Conservation (phyloP, 2,113 vertebrate genomes). For the Ahaetulla prasina region DNA sequence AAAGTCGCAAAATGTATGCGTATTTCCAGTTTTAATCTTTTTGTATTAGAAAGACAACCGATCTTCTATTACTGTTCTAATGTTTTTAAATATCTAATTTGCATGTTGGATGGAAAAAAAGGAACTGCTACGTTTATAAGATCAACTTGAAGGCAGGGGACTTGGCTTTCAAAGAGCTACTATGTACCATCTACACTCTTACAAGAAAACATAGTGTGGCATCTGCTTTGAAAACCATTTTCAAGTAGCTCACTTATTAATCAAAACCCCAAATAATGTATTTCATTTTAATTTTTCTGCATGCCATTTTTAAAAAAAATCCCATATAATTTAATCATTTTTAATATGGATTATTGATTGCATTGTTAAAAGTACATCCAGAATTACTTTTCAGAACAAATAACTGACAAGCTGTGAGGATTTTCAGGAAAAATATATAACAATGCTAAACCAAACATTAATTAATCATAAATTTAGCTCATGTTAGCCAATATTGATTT, state of each 20-base stretch:
- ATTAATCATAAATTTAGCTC: neutral
- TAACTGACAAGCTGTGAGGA: constrained; percentile 8
- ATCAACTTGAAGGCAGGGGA: neutral
- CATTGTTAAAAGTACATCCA: neutral
- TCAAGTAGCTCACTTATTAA: neutral
- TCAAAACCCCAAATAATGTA: neutral
- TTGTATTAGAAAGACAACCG: constrained; percentile 10
- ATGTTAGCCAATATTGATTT: neutral
- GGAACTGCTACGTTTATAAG: neutral
- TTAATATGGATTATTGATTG: neutral
- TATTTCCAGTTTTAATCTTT: constrained; percentile 32
- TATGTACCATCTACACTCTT: neutral
- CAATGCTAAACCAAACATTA: neutral
- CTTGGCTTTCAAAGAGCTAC: neutral
- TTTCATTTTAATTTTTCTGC: neutral
- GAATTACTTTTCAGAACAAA: constrained; percentile 5
- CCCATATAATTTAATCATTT: neutral
- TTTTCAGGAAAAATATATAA: neutral
- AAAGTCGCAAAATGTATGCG: constrained; percentile 29
- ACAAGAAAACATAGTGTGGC: neutral
- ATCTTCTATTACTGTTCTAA: neutral
- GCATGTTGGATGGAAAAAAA: neutral
- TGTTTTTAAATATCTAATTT: constrained; percentile 1
- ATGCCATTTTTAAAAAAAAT: neutral
- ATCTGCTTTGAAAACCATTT: neutral